Evolutionary conservation across 2,888 invertebrate genomes (phyloP), one percentile per base, ranked within the genome.

Genomic region (Hyppa rectilinea): DNA sequence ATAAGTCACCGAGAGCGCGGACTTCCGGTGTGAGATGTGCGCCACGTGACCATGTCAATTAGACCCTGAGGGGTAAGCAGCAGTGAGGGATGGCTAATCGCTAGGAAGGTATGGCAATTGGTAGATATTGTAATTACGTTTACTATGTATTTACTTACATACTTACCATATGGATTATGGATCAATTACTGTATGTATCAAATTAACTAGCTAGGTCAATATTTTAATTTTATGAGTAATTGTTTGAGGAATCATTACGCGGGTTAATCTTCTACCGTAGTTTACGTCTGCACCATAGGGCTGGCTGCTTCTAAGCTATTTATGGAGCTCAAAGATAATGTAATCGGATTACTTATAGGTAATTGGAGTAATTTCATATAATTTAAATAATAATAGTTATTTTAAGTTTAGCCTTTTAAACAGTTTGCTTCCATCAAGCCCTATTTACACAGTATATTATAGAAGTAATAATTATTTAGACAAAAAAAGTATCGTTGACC

Each of bases 1-100:
- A 91, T 93, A 92, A 92, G 93, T 93, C 93, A 92, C 91, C 84
- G 88, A 84, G 88, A 86, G 88, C 87, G 89, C 88, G 82, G 66
- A 65, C 87, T 88, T 91, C 91, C 90, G 88, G 83, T 71, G 81
- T 74, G 75, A 67, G 84, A 83, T 76, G 85, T 79, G 72, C 77
- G 81, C 78, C 91, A 90, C 91, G 91, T 89, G 90, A 82, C 91
- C 87, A 61, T 77, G 83, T 74, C 91, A 90, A 92, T 92, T 91
- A 85, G 75, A 69, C 61, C 47, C 31, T 60, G 79, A 47, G 75
- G 77, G 80, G 75, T 60, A 60, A 53, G 59, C 52, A 49, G 56
- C 47, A 65, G 58, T 56, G 60, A 71, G 64, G 59, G 69, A 59
- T 58, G 60, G 58, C 52, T 78, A 65, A 77, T 82, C 68, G 73